Evolutionary conservation across 2,113 vertebrate genomes (phyloP).

Genomic region (Dicentrarchus labrax): DNA sequence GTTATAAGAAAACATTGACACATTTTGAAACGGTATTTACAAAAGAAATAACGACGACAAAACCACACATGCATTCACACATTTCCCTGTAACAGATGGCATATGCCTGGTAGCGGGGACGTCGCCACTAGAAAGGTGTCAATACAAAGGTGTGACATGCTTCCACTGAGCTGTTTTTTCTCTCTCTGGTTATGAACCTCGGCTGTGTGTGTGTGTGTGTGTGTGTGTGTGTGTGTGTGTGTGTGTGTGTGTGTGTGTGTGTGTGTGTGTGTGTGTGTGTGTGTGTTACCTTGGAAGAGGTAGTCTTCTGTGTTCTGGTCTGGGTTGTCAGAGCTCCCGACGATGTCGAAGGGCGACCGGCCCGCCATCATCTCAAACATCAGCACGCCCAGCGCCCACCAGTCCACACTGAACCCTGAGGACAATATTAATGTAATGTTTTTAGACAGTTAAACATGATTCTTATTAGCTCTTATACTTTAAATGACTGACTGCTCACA

Average conservation of each 20-base stretch:
- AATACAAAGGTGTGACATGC: conserved; percentile 48
- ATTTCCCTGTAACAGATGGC: conserved; percentile 69
- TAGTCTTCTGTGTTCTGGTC: conserved; percentile 99
- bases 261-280: background rate
- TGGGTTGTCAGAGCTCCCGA: conserved; percentile 97
- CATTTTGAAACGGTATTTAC: conserved; percentile 31
- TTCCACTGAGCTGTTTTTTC: conserved; percentile 2
- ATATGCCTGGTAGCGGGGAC: conserved; percentile 28
- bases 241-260: background rate
- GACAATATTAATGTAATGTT: background rate
- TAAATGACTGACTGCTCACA: background rate
- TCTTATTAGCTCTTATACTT: background rate
- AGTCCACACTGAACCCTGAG: conserved; percentile 97
- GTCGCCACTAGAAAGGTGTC: conserved; percentile 52
- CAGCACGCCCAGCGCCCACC: conserved; percentile 98
- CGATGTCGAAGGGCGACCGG: conserved; percentile 97
- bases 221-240: background rate
- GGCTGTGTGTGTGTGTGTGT: background rate
- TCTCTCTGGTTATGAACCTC: background rate
- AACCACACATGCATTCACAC: conserved; percentile 59
- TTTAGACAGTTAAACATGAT: background rate
- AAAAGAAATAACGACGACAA: conserved; percentile 3
- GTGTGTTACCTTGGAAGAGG: conserved; percentile 95
- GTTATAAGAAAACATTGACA: conserved; percentile 13
- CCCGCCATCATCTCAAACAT: conserved; percentile 99